phyloP scores from a whole-genome alignment of 2,888 invertebrate genomes.

The Auanema freiburgensis region DNA sequence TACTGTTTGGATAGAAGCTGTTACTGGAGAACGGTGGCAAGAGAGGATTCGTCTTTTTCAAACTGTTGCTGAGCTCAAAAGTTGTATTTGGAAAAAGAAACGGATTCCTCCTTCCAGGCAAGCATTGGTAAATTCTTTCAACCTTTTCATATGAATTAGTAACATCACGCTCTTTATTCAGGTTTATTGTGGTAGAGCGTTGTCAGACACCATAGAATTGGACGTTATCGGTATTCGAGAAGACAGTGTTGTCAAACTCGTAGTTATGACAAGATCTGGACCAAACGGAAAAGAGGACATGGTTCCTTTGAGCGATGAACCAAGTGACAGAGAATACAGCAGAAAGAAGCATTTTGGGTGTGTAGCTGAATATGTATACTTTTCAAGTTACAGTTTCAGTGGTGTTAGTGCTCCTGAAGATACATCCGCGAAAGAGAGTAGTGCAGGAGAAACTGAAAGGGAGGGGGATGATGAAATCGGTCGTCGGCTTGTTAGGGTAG shows the following conservation, averaged over 20 bases:
- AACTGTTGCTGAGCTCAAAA: conserved; percentile 29
- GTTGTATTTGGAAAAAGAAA: conserved; percentile 21
- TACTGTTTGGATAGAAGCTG: conserved; percentile 11
- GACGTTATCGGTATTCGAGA: conserved; percentile 17
- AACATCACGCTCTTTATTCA: conserved; percentile 5
- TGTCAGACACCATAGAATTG: conserved; percentile 16
- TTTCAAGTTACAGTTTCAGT: conserved; percentile 7
- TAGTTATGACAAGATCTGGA: conserved; percentile 25
- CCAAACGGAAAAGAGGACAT: conserved; percentile 5
- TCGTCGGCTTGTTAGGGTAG: conserved; percentile 3
- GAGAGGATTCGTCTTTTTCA: conserved; percentile 23
- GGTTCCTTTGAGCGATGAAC: conserved; percentile 15
- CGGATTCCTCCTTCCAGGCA: conserved; percentile 25
- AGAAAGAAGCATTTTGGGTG: background rate
- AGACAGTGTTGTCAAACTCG: conserved; percentile 19
- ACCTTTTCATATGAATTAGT: background rate
- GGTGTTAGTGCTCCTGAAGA: conserved; percentile 39
- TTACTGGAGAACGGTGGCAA: conserved; percentile 24
- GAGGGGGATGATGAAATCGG: conserved; percentile 8
- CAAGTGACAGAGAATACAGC: conserved; percentile 16
- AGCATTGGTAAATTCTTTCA: conserved; percentile 21
- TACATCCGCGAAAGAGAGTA: conserved; percentile 48
- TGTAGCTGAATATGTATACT: background rate
- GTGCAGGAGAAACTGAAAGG: conserved; percentile 38
- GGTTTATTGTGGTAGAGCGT: conserved; percentile 21